phyloP scores from a whole-genome alignment of 2,888 invertebrate species.

The Bugulina stolonifera region DNA sequence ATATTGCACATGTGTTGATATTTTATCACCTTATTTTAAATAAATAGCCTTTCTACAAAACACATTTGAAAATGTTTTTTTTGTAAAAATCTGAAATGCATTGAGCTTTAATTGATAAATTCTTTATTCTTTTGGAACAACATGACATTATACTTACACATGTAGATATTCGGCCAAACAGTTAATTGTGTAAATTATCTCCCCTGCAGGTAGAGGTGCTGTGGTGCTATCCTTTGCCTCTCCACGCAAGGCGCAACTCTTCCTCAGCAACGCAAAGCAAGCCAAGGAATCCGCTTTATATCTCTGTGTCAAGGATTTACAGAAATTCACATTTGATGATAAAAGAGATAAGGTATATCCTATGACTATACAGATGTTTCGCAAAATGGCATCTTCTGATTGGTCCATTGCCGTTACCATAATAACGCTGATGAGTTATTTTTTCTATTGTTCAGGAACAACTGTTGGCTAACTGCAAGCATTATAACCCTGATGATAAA shows the following conservation, averaged over 20 bases:
- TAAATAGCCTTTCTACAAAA: too few species aligned
- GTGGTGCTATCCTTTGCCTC: constrained; percentile 19
- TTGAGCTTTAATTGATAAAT: too few species aligned
- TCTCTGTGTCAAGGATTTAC: constrained; percentile 21
- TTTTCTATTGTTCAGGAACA: neutral
- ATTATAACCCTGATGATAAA: constrained; percentile 22
- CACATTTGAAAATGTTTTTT: too few species aligned
- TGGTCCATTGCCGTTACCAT: too few species aligned
- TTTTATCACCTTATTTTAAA: too few species aligned
- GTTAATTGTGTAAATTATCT: too few species aligned
- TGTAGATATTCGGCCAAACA: too few species aligned
- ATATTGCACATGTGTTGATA: too few species aligned
- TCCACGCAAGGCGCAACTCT: constrained; percentile 18
- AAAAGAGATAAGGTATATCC: constrained; percentile 16
- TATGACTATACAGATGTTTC: neutral
- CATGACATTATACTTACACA: too few species aligned
- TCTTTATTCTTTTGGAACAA: too few species aligned
- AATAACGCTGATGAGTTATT: neutral
- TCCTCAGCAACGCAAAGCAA: constrained; percentile 21
- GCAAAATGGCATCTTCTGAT: too few species aligned
- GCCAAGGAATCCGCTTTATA: constrained; percentile 20
- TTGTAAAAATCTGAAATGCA: too few species aligned
- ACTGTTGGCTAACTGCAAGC: constrained; percentile 8
- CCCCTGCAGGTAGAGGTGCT: neutral
- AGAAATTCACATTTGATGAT: constrained; percentile 21